Conservation (phyloP, 2,797 vertebrate genomes). For the Notamacropus eugenii region DNA sequence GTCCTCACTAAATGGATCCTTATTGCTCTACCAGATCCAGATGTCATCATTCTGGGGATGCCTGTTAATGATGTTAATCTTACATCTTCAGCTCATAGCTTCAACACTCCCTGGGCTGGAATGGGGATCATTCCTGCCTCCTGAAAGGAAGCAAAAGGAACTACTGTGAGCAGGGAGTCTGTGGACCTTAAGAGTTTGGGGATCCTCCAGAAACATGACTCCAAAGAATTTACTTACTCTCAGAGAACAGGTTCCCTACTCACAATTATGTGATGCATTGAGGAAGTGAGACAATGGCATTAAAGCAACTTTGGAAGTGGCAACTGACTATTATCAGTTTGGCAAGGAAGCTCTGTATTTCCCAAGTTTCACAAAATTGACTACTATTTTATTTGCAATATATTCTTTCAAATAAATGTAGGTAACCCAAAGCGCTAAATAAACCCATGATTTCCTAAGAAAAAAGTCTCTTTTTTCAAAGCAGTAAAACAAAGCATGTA, state of each 20-base stretch:
- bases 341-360: conserved; percentile 43
- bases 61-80: conserved; percentile 78
- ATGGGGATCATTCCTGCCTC: conserved; percentile 77
- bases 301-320: conserved; percentile 33
- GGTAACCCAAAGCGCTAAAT: conserved; percentile 34
- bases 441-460: conserved; percentile 36
- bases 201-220: conserved; percentile 76
- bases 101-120: conserved; percentile 78
- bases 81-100: conserved; percentile 80
- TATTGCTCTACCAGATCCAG: conserved; percentile 79
- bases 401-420: conserved; percentile 10
- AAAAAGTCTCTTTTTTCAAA: neutral
- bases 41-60: conserved; percentile 79
- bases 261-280: conserved; percentile 23
- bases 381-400: conserved; percentile 46
- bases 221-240: conserved; percentile 77
- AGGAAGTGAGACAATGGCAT: conserved; percentile 43
- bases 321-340: conserved; percentile 47
- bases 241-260: conserved; percentile 57
- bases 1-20: conserved; percentile 78
- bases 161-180: conserved; percentile 77
- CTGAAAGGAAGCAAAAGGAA: conserved; percentile 81
- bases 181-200: conserved; percentile 77
- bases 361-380: conserved; percentile 41
- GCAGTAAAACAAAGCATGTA: conserved; percentile 31